Evolutionary conservation across 2,797 vertebrate genomes (phyloP).

Genomic region (Pelobates cultripes): DNA sequence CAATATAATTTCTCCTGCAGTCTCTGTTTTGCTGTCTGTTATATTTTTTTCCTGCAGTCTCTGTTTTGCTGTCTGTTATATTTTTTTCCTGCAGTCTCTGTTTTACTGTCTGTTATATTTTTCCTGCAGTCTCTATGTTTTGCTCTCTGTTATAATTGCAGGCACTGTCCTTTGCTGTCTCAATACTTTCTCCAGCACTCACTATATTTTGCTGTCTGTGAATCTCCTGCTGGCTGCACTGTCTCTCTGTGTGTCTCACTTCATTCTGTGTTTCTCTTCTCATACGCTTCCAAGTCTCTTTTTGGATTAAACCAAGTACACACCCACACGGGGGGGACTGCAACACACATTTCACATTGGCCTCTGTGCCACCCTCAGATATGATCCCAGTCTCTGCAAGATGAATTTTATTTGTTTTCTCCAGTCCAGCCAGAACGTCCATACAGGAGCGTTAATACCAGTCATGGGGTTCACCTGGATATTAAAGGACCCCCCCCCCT

Average conservation of each 20-base stretch:
- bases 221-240: not conserved
- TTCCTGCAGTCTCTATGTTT: not conserved
- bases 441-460: too few relatives aligned
- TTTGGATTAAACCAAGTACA: conserved; percentile 41
- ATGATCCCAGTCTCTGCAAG: not conserved
- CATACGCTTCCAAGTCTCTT: conserved; percentile 33
- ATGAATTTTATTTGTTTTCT: too few relatives aligned
- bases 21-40: not conserved
- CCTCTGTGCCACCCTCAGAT: not conserved
- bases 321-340: conserved; percentile 29
- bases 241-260: not conserved
- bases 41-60: not conserved
- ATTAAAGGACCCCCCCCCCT: not conserved
- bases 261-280: conserved; percentile 39
- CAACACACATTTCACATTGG: not conserved
- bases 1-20: not conserved
- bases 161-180: not conserved
- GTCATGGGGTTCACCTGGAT: not conserved
- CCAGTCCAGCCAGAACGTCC: too few relatives aligned
- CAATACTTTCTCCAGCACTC: too few relatives aligned
- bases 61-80: not conserved
- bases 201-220: not conserved
- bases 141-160: too few relatives aligned
- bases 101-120: not conserved
- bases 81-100: not conserved